Conservation (phyloP, 2,113 vertebrate species). For the Oreocharis arfaki region DNA sequence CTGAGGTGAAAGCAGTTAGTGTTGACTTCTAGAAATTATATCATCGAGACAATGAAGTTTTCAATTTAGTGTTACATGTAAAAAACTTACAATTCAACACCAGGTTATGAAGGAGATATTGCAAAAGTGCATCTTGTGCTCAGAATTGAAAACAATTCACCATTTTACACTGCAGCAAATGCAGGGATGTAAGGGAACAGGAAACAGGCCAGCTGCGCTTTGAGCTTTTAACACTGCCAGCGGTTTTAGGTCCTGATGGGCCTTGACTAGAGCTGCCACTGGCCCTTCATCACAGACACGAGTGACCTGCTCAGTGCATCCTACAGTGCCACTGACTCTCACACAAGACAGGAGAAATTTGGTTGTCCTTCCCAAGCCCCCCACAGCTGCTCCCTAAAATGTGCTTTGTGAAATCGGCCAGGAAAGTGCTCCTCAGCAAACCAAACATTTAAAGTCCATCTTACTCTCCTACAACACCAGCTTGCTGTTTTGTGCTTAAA, state of each 20-base stretch:
- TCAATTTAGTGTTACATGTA: background rate
- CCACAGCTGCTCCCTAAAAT: background rate
- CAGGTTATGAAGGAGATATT: background rate
- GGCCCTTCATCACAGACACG: background rate
- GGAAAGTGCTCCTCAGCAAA: background rate
- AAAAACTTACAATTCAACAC: background rate
- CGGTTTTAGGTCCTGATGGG: accelerated
- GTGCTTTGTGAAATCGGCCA: accelerated
- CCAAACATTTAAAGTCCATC: background rate
- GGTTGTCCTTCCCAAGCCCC: background rate
- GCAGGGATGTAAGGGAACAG: background rate
- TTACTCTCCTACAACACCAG: background rate
- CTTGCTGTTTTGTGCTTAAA: background rate
- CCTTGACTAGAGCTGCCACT: background rate
- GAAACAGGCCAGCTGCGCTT: background rate
- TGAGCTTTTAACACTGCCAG: background rate
- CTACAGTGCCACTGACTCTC: background rate
- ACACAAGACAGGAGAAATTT: background rate
- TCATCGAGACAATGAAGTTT: background rate
- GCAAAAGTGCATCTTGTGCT: background rate
- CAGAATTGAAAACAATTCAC: background rate
- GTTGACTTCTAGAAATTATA: background rate
- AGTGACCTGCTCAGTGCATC: accelerated
- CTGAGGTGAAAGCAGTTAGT: background rate
- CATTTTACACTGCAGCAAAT: background rate